Conservation (phyloP, 2,113 vertebrate genomes). For the Odontesthes bonariensis region DNA sequence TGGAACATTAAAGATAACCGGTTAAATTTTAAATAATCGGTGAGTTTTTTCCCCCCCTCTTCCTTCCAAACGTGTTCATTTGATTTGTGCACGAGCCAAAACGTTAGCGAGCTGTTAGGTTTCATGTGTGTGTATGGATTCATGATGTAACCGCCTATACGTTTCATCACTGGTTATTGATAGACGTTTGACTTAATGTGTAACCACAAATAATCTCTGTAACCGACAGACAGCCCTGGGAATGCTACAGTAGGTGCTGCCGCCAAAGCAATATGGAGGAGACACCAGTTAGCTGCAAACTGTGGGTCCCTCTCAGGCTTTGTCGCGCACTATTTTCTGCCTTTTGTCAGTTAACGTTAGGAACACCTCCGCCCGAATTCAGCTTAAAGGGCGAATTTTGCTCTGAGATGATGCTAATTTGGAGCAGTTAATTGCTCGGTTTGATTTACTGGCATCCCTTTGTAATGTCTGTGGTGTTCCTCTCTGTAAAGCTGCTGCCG, state of each 20-base stretch:
- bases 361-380: neutral
- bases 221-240: neutral
- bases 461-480: neutral
- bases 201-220: neutral
- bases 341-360: neutral
- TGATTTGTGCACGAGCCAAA: slow-evolving; percentile 42
- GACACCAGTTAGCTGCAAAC: slow-evolving; percentile 26
- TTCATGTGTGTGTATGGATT: slow-evolving; percentile 6
- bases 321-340: slow-evolving; percentile 34
- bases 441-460: neutral
- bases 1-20: slow-evolving; percentile 12
- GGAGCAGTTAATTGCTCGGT: too few relatives aligned
- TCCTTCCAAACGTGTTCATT: slow-evolving; percentile 44
- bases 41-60: slow-evolving; percentile 66
- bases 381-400: neutral
- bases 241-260: slow-evolving; percentile 2
- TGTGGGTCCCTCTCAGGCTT: slow-evolving; percentile 30
- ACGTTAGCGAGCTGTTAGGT: slow-evolving; percentile 10
- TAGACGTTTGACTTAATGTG: neutral
- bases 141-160: neutral
- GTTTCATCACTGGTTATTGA: too few relatives aligned
- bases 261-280: slow-evolving; percentile 69
- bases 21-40: slow-evolving; percentile 45
- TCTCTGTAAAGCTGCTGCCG: neutral
- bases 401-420: neutral